Evolutionary conservation across 2,797 vertebrate species (phyloP).

Genomic region (Acropternis orthonyx): DNA sequence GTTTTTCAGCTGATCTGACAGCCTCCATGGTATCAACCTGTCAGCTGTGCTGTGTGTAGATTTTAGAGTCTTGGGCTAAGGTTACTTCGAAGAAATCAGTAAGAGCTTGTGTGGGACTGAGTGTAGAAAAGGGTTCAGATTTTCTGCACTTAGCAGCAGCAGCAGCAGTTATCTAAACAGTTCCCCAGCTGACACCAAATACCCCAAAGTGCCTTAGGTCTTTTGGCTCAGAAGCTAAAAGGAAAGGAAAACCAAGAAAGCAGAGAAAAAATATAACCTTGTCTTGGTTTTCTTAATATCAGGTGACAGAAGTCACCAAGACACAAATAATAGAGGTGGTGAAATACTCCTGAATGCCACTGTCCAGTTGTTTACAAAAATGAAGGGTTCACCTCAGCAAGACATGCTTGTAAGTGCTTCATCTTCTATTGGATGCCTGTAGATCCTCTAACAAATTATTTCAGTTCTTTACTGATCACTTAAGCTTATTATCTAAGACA

Average conservation of each 20-base stretch:
- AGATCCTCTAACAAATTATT: neutral
- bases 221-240: neutral
- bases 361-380: neutral
- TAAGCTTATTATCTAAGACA: neutral
- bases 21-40: neutral
- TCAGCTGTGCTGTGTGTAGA: neutral
- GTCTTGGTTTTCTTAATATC: neutral
- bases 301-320: neutral
- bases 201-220: neutral
- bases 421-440: neutral
- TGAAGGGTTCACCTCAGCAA: neutral
- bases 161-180: neutral
- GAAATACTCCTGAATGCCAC: neutral
- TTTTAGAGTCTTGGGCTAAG: neutral
- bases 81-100: neutral
- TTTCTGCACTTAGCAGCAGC: neutral
- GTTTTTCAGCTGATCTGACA: neutral
- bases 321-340: neutral
- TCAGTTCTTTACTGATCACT: neutral
- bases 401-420: neutral
- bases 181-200: neutral
- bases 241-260: neutral
- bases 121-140: neutral
- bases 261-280: neutral
- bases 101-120: neutral